Evolutionary conservation across 2,888 invertebrate genomes (phyloP).

Genomic region (Cynaeus angustus): DNA sequence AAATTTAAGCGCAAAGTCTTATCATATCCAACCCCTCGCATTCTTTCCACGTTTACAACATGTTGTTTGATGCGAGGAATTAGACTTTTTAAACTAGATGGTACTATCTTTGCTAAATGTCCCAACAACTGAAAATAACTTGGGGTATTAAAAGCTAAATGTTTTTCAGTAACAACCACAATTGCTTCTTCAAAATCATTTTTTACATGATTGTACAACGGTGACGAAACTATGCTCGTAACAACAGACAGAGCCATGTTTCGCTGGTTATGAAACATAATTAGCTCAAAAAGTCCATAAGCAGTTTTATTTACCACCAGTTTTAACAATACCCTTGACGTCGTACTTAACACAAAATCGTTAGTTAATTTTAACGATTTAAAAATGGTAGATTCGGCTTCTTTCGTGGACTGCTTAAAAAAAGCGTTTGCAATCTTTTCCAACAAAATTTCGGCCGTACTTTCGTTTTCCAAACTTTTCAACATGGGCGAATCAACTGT

Average conservation of each 20-base stretch:
- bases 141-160: slow-evolving; percentile 71
- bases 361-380: slow-evolving; percentile 65
- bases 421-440: slow-evolving; percentile 64
- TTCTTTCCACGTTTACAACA: slow-evolving; percentile 69
- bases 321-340: slow-evolving; percentile 55
- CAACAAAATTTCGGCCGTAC: slow-evolving; percentile 60
- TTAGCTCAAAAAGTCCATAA: slow-evolving; percentile 64
- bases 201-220: slow-evolving; percentile 60
- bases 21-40: slow-evolving; percentile 72
- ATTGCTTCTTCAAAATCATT: slow-evolving; percentile 63
- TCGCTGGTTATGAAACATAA: slow-evolving; percentile 66
- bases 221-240: slow-evolving; percentile 59
- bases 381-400: slow-evolving; percentile 62
- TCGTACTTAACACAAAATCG: slow-evolving; percentile 60
- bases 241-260: slow-evolving; percentile 62
- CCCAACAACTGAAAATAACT: slow-evolving; percentile 69
- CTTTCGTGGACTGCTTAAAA: slow-evolving; percentile 64
- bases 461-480: slow-evolving; percentile 61
- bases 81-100: slow-evolving; percentile 64
- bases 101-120: slow-evolving; percentile 65
- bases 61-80: slow-evolving; percentile 67
- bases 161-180: slow-evolving; percentile 67
- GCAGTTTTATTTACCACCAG: slow-evolving; percentile 61
- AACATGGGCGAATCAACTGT: slow-evolving; percentile 63
- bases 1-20: slow-evolving; percentile 68